Conservation (phyloP, 2,797 vertebrate species). For the Helicolenus hilgendorfi region DNA sequence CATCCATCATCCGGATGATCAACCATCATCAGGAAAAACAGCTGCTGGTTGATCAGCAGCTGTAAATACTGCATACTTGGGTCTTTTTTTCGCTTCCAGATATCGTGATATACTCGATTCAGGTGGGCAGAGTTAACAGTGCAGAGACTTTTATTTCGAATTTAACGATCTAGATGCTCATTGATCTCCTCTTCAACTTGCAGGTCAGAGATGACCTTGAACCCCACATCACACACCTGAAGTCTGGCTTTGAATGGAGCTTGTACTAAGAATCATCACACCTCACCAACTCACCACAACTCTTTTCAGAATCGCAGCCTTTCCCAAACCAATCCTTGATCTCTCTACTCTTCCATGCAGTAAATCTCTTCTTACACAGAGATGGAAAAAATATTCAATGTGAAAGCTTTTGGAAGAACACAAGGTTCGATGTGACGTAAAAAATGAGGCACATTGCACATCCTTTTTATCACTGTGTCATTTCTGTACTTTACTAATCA, state of each 20-base stretch:
- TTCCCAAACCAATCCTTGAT: not conserved
- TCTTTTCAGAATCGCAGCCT: not conserved
- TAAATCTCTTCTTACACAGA: not conserved
- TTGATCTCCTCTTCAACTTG: not conserved
- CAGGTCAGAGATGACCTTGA: not conserved
- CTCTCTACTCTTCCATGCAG: not conserved
- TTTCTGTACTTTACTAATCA: not conserved
- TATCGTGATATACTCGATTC: not conserved
- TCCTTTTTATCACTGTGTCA: not conserved
- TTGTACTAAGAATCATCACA: not conserved
- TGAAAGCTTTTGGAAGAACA: not conserved
- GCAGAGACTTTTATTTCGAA: not conserved
- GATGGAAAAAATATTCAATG: not conserved
- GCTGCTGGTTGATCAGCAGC: too few species aligned
- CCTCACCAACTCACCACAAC: not conserved
- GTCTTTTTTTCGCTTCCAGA: not conserved
- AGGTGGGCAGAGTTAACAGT: not conserved
- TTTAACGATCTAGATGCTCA: not conserved
- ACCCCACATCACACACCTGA: not conserved
- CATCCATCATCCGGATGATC: not conserved
- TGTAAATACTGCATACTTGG: not conserved
- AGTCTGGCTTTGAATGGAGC: not conserved
- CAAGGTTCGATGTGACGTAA: not conserved
- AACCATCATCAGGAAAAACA: too few species aligned
- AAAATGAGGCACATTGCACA: not conserved